Evolutionary conservation across 2,113 vertebrate genomes (phyloP), one percentile per base, ranked within the genome.

Genomic region (Ranitomeya variabilis): DNA sequence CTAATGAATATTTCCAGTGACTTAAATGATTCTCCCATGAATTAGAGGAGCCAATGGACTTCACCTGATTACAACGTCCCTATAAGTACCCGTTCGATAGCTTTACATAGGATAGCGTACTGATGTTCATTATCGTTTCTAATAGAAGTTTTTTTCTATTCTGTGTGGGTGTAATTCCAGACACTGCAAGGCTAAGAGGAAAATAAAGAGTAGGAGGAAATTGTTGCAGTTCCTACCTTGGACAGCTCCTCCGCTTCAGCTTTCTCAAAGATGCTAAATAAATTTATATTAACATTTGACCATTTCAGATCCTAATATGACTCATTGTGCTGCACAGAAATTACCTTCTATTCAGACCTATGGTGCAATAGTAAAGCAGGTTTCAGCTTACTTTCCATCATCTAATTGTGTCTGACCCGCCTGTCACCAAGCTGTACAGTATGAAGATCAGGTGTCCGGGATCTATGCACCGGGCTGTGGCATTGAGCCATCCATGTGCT

Each of bases 311-410:
- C 57, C 67, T 74, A 52, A 74, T 67, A 62, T 45, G 67, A 73
- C 26, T 82, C 86, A 52, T 4, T 83, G 59, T 89, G 60, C 59
- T 59, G 87, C 77, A 13, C 19, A 80, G 87, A 51, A 91, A 7
- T 66, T 80, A 83, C 90, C 91, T 80, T 91, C 91, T 73, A 80
- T 90, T 52, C 66, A 71, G 52, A 87, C 67, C 31, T 51, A 89
- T 87, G 90, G 89, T 69, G 79, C 89, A 91, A 80, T 91, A 86
- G 89, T 89, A 55, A 91, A 91, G 45, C 52, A 59, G 81, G 90
- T 92, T 92, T 94, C 93, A 83, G 57, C 89, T 95, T 93, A 91
- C 93, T 91, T 90, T 90, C 91, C 86, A 66, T 89, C 93, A 90
- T 91, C 91, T 77, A 14, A 91, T 86, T 86, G 83, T 85, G 90